phyloP scores from a whole-genome alignment of 30 jellyfish, hydroid and myxozoan species.

The Chrysaora quinquecirrha region DNA sequence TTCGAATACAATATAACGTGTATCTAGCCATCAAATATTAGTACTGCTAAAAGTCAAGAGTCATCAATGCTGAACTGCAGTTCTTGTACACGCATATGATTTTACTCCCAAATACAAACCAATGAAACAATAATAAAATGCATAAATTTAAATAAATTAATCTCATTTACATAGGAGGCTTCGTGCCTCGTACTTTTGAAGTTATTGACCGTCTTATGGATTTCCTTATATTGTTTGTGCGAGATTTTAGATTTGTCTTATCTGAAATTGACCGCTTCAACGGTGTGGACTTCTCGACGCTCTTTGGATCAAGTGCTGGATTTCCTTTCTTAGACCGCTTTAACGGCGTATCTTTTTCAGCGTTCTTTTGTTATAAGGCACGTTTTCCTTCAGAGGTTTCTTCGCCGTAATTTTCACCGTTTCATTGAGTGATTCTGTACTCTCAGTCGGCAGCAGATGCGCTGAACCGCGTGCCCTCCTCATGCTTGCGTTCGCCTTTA shows the following conservation, averaged over 20 bases:
- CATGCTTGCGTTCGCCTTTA: slow-evolving; percentile 68
- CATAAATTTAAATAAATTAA: too few species aligned
- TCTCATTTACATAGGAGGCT: slow-evolving; percentile 13
- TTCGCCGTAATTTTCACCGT: neutral
- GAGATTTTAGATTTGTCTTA: slow-evolving; percentile 43
- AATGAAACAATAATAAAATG: too few species aligned
- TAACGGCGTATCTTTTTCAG: neutral
- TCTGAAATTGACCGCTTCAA: slow-evolving; percentile 42
- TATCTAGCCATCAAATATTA: too few species aligned
- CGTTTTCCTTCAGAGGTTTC: neutral
- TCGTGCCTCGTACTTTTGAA: slow-evolving; percentile 59
- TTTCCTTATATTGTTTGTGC: slow-evolving; percentile 55
- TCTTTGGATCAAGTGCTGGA: neutral
- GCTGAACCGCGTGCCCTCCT: slow-evolving; percentile 68
- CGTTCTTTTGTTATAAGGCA: neutral
- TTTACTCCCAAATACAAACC: too few species aligned
- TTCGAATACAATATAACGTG: too few species aligned
- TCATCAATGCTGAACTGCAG: too few species aligned
- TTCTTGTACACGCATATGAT: too few species aligned
- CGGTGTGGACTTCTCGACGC: slow-evolving; percentile 29
- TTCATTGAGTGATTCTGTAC: neutral
- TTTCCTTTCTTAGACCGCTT: neutral
- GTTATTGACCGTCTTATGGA: slow-evolving; percentile 51
- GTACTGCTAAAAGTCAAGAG: too few species aligned
- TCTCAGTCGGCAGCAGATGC: slow-evolving; percentile 32